Base-by-base conservation (phyloP, 2,888 invertebrate species). In the Drosophila mulleri region DNA sequence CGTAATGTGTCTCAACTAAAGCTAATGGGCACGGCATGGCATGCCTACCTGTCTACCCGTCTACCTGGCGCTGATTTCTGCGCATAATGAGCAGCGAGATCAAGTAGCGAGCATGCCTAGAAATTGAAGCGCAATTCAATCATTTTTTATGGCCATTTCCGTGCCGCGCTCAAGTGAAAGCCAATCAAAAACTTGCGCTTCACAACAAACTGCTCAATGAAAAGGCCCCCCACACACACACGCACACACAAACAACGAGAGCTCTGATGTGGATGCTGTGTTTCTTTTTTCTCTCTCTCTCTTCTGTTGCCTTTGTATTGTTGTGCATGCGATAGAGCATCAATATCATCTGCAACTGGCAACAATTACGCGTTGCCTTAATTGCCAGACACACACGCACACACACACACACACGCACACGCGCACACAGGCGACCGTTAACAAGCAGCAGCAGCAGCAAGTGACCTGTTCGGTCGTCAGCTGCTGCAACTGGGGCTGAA, bases 341-440 rank as follows among this genome's bases (percentile, higher is more conserved):
- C 83, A 84, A 72, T 72, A 86, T 75, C 89, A 83, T 73, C 84
- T 83, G 83, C 89, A 84, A 88, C 88, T 82, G 88, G 89, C 88
- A 84, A 84, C 84, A 89, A 84, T 84, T 84, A 84, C 89, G 85
- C 85, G 89, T 37, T 75, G 88, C 83, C 84, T 89, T 85, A 85
- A 85, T 85, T 85, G 84, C 84, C 85, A 68, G 74, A 80, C 69
- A 48, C 57, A 48, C 45, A 45, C 63, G 63, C 69, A 1, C 3
- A 0, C 50, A 6, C 12, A 18, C 6, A n/a, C 29, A 26, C 47
- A n/a, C 79, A 61, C 72, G 75, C 45, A 41, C 47, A n/a, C n/a
- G 6, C 58, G 29, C 18, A 16, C 14, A 14, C 37, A 39, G 7
- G 18, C 8, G 29, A n/a, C 29, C 50, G 83, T 68, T 82, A 72